Conservation (phyloP, 2,113 vertebrate genomes). For the Solea senegalensis region DNA sequence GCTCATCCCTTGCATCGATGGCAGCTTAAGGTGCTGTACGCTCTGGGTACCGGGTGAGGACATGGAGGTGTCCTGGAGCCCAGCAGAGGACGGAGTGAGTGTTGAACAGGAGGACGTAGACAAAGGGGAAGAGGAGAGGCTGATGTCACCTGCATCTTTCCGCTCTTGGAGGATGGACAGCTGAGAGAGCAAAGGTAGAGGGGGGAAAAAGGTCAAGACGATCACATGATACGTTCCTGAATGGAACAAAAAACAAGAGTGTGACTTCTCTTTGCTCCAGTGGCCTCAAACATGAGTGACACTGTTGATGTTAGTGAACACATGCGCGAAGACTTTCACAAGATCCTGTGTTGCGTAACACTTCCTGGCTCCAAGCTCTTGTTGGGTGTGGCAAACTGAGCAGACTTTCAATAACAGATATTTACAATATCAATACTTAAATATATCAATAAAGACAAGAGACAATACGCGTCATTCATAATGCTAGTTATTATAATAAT, state of each 20-base stretch:
- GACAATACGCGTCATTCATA: neutral
- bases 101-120: neutral
- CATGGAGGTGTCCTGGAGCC: slow-evolving; percentile 44
- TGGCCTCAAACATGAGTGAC: slow-evolving; percentile 2
- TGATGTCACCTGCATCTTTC: slow-evolving; percentile 80
- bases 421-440: neutral
- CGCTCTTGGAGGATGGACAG: slow-evolving; percentile 84
- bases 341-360: slow-evolving; percentile 70
- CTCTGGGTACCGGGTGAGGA: slow-evolving; percentile 78
- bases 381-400: slow-evolving; percentile 62
- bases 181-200: slow-evolving; percentile 42
- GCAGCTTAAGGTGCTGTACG: slow-evolving; percentile 54
- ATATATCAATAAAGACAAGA: slow-evolving; percentile 6
- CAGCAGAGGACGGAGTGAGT: slow-evolving; percentile 2
- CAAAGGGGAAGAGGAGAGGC: slow-evolving; percentile 7
- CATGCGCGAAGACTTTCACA: slow-evolving; percentile 68
- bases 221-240: neutral
- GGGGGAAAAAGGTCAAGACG: neutral
- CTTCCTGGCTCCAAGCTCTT: slow-evolving; percentile 67
- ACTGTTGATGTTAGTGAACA: slow-evolving; percentile 52
- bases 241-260: neutral
- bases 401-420: neutral
- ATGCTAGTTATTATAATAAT: too few species aligned
- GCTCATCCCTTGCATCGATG: slow-evolving; percentile 59
- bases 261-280: neutral